These are phyloP conservation scores for Esperia sulphurella DNA, from an alignment of 2,888 invertebrate species.

Conservation along the genomic window DNA sequence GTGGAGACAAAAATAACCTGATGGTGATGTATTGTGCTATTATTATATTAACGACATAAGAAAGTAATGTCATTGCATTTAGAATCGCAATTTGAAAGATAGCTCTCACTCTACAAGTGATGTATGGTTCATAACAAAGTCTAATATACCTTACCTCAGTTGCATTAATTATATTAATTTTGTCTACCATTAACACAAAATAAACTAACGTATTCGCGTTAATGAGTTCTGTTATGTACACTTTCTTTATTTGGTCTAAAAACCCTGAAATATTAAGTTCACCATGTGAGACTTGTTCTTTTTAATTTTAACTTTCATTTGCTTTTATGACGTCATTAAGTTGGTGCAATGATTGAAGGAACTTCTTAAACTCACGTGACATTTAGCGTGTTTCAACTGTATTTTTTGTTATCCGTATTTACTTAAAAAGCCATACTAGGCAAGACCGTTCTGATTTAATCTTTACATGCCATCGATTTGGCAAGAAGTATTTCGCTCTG, in stretches of 20 bases:
- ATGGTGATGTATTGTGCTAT: too few relatives aligned
- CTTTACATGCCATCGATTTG: too few relatives aligned
- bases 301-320: constrained; percentile 12
- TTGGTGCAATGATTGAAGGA: not conserved
- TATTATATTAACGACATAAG: too few relatives aligned
- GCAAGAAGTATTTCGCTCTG: too few relatives aligned
- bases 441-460: too few relatives aligned
- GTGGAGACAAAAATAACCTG: too few relatives aligned
- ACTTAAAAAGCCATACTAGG: too few relatives aligned
- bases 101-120: not conserved
- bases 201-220: not conserved
- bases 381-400: not conserved
- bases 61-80: too few relatives aligned
- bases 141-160: not conserved
- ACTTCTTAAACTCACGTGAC: not conserved
- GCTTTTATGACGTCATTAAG: constrained; percentile 20
- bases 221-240: constrained; percentile 1
- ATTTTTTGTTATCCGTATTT: too few relatives aligned
- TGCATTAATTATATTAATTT: not conserved
- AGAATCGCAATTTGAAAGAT: too few relatives aligned
- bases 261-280: constrained; percentile 11
- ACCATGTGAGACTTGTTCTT: not conserved
- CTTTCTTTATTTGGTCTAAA: constrained; percentile 7
- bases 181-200: not conserved
- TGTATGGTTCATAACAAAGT: not conserved